phyloP scores from a whole-genome alignment of 1,140 invertebrate genomes.

The Drosophila pectinifera region DNA sequence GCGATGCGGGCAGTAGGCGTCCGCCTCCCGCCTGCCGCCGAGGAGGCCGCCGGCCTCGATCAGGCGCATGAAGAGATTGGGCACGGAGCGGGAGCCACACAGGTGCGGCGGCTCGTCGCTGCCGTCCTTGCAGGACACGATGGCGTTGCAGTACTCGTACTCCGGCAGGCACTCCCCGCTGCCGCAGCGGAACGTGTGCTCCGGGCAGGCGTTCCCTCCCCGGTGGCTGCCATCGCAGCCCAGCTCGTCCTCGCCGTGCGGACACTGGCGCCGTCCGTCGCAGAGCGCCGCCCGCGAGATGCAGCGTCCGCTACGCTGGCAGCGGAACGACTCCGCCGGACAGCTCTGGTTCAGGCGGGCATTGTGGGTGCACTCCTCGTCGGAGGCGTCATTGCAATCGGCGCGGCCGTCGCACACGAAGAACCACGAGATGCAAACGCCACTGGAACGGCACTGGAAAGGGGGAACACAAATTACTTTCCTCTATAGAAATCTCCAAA shows the following conservation, averaged over 20 bases:
- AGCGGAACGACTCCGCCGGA: conserved; percentile 88
- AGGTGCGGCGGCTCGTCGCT: conserved; percentile 93
- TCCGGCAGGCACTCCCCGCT: conserved; percentile 94
- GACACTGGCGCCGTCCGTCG: conserved; percentile 92
- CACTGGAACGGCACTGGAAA: conserved; percentile 90
- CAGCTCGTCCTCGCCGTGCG: conserved; percentile 92
- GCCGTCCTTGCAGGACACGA: conserved; percentile 92
- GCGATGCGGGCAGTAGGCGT: conserved; percentile 89
- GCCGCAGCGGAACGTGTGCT: conserved; percentile 92
- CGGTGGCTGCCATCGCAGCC: conserved; percentile 88
- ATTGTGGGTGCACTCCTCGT: conserved; percentile 89
- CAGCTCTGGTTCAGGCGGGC: conserved; percentile 74
- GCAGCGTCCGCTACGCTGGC: conserved; percentile 88
- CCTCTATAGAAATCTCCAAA: too few relatives aligned
- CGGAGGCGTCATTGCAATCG: conserved; percentile 89
- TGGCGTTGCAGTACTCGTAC: conserved; percentile 96
- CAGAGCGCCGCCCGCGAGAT: conserved; percentile 91
- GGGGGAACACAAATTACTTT: too few relatives aligned
- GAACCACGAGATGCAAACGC: conserved; percentile 94
- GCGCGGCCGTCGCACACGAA: conserved; percentile 97
- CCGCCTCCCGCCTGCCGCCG: conserved; percentile 67
- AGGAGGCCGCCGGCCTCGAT: conserved; percentile 73
- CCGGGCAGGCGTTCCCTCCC: conserved; percentile 89
- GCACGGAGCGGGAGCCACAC: conserved; percentile 86
- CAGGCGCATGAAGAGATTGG: conserved; percentile 78